Evolutionary conservation across 2,113 vertebrate genomes (phyloP).

Genomic region (Austrofundulus limnaeus): DNA sequence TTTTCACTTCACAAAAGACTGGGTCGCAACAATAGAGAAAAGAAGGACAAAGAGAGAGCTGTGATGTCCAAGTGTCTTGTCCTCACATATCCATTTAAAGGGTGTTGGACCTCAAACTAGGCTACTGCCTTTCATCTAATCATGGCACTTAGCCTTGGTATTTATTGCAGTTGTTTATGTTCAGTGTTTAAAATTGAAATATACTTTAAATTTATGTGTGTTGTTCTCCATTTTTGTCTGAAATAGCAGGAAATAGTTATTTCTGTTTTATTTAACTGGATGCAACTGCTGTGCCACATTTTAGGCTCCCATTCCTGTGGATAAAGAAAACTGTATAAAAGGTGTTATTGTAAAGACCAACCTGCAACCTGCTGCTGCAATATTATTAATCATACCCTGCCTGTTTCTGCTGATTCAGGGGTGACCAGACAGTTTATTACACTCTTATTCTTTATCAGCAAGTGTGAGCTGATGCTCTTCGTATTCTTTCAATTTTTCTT

Average conservation of each 20-base stretch:
- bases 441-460: slow-evolving; percentile 15
- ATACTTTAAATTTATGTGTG: not conserved
- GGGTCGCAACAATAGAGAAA: slow-evolving; percentile 59
- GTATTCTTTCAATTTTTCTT: too few species aligned
- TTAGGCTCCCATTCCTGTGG: slow-evolving; percentile 5
- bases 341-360: slow-evolving; percentile 13
- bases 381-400: slow-evolving; percentile 45
- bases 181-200: slow-evolving; percentile 9
- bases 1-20: slow-evolving; percentile 68
- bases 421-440: slow-evolving; percentile 21
- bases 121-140: slow-evolving; percentile 42
- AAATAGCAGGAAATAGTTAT: not conserved
- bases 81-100: slow-evolving; percentile 54
- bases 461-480: not conserved
- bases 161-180: not conserved
- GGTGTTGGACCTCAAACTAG: slow-evolving; percentile 48
- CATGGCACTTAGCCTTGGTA: slow-evolving; percentile 12
- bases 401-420: slow-evolving; percentile 59
- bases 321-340: slow-evolving; percentile 21
- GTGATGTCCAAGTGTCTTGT: slow-evolving; percentile 54
- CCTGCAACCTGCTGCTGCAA: slow-evolving; percentile 34
- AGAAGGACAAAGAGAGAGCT: slow-evolving; percentile 45
- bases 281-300: slow-evolving; percentile 37
- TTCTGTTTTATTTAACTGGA: slow-evolving; percentile 17
- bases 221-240: not conserved